Conservation (phyloP, 2,797 vertebrate species). For the Gallinago stenura region DNA sequence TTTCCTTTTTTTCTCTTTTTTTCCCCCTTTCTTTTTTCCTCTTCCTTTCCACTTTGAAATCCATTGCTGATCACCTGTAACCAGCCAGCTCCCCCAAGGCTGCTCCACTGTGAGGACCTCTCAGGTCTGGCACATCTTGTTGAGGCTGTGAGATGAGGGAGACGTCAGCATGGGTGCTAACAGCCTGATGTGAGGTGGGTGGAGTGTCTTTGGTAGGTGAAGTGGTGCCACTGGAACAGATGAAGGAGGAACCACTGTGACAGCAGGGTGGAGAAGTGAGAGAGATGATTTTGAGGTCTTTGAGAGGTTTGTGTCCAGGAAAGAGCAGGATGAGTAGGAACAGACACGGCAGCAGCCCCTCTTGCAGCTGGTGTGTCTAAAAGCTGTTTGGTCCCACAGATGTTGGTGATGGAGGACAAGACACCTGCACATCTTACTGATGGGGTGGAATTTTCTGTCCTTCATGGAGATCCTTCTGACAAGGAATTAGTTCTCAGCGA, state of each 20-base stretch:
- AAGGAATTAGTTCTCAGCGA: not conserved
- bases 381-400: not conserved
- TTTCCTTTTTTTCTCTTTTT: not conserved
- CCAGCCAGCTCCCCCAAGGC: rapidly evolving
- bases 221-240: not conserved
- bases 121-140: not conserved
- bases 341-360: not conserved
- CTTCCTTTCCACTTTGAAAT: not conserved
- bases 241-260: not conserved
- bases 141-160: not conserved
- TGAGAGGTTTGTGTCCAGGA: not conserved
- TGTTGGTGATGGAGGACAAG: not conserved
- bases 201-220: not conserved
- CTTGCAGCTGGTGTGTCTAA: not conserved
- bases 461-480: not conserved
- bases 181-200: not conserved
- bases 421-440: not conserved
- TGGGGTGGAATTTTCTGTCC: not conserved
- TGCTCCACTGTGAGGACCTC: not conserved
- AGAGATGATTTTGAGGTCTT: not conserved
- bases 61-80: not conserved
- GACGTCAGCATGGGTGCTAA: not conserved
- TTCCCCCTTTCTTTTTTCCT: not conserved
- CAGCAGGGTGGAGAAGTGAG: not conserved
- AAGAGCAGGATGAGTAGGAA: not conserved